Conservation (phyloP, 2,797 vertebrate species). For the Microchirus variegatus region DNA sequence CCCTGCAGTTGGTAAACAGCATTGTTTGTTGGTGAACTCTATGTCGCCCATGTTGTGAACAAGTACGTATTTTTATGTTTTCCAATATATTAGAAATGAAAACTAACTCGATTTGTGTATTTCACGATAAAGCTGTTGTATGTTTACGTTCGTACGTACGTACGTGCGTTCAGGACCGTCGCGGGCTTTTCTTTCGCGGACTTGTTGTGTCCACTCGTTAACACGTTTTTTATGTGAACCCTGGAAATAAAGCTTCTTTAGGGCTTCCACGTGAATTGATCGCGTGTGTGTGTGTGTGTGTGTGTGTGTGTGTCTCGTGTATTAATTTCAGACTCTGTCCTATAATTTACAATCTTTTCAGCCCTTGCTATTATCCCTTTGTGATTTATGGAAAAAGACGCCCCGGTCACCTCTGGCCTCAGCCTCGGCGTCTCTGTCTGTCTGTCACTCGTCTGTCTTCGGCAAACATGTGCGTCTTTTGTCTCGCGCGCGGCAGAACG, state of each 20-base stretch:
- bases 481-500: constrained; percentile 60
- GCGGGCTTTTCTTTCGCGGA: background rate
- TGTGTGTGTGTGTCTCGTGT: constrained; percentile 27
- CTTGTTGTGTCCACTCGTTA: background rate
- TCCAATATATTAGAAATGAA: no score
- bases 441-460: no score
- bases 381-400: constrained; percentile 46
- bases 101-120: background rate
- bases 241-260: background rate
- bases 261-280: constrained; percentile 10
- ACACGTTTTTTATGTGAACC: background rate
- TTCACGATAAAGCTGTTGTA: no score
- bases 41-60: no score
- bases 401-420: constrained; percentile 52
- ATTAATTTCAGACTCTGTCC: constrained; percentile 51
- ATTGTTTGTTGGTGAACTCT: no score
- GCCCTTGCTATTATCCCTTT: constrained; percentile 71
- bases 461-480: constrained; percentile 63
- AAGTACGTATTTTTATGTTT: no score
- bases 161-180: no score
- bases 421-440: constrained; percentile 9
- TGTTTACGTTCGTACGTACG: no score
- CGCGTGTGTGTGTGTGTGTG: constrained; percentile 4
- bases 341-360: constrained; percentile 80
- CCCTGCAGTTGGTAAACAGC: no score